Percentiles rank a stretch among this genome's conserved stretches.
Evolutionary conservation across 2,113 vertebrate genomes (phyloP).

Genomic region (Urocolius indicus): DNA sequence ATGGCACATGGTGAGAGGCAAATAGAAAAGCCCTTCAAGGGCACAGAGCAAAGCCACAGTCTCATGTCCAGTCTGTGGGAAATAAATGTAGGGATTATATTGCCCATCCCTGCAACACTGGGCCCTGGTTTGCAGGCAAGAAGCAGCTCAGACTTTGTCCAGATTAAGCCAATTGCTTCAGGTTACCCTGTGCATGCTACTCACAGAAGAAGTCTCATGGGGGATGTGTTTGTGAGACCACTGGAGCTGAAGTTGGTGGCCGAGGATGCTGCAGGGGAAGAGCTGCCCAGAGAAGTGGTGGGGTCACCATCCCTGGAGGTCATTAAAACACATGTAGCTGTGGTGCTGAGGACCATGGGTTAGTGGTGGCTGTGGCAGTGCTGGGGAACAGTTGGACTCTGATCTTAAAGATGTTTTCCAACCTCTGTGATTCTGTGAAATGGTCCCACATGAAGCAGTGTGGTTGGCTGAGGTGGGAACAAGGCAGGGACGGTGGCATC

Average conservation of each 20-base stretch:
- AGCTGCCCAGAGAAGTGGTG: neutral
- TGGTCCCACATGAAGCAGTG: rapidly evolving
- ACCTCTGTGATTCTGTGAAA: neutral
- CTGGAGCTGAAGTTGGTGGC: neutral
- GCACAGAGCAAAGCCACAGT: neutral
- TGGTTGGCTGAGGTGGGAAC: neutral
- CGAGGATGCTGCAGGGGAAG: neutral
- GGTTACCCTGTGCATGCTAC: neutral
- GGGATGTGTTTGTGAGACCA: neutral
- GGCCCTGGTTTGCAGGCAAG: neutral
- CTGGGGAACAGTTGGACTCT: too few species aligned
- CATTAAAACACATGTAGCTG: too few species aligned
- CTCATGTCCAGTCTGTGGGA: rapidly evolving
- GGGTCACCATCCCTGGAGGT: too few species aligned
- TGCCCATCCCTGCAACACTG: neutral
- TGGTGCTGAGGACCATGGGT: too few species aligned
- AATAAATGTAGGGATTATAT: rapidly evolving
- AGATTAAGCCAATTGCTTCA: neutral
- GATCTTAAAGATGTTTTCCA: too few species aligned
- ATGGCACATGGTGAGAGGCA: neutral
- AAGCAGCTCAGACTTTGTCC: neutral
- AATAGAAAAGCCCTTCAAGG: neutral
- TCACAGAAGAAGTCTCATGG: neutral
- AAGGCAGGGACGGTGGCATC: neutral
- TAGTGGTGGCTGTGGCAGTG: too few species aligned